Evolutionary conservation across 2,888 invertebrate species (phyloP), one percentile per base, ranked within the genome.

Genomic region (Ametastegia equiseti): DNA sequence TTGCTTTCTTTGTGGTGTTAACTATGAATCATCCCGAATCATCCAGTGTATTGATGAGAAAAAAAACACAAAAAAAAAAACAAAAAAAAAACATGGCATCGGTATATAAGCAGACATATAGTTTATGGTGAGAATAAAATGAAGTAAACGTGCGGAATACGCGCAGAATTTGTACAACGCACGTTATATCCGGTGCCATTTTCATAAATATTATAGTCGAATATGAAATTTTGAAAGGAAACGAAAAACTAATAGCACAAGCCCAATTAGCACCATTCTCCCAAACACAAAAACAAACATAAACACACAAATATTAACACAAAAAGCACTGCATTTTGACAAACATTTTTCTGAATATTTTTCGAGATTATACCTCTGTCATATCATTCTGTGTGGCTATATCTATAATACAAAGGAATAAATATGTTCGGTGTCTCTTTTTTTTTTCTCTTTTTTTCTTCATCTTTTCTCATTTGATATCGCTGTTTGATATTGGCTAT

Each of bases 251-350:
- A 54, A 36, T 33, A 75, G 75, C 75, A 75, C 75, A 75, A 75
- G 54, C 54, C 75, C 75, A 75, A 75, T 50, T 75, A 75, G 75
- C 75, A 75, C 75, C 23, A 39, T 54, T 75, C 50, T 36, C 75
- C n/a, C n/a, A n/a, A n/a, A n/a, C n/a, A n/a, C n/a, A n/a, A n/a
- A n/a, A n/a, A n/a, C n/a, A n/a, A n/a, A n/a, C n/a, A n/a, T n/a
- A n/a, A n/a, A n/a, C n/a, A n/a, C n/a, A n/a, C n/a, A n/a, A n/a
- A n/a, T n/a, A n/a, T n/a, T n/a, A n/a, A 50, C 75, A 75, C 75
- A 33, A 54, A n/a, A 54, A 54, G 75, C 75, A 75, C 75, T 75
- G 75, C 75, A 75, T 75, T 75, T 54, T 75, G 50, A 36, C 54
- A 54, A 75, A 75, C 36, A 75, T 75, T 75, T 36, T 19, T 75